Evolutionary conservation across 2,888 invertebrate species (phyloP), one percentile per base, ranked within the genome.

Genomic region (Hyppa rectilinea): DNA sequence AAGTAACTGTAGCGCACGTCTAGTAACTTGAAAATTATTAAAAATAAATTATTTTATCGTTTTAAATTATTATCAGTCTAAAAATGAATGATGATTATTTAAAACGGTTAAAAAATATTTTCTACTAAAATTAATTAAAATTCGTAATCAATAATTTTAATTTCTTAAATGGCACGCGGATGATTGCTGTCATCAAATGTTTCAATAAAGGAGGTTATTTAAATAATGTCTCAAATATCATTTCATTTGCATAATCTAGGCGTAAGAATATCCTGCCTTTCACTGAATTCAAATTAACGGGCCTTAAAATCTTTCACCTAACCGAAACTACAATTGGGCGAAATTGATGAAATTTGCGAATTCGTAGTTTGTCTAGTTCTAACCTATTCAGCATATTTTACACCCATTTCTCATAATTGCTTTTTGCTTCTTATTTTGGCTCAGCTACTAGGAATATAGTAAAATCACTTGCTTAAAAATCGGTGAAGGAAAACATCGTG

Each of bases 231-330:
- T 68, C 53, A 36, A 55, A 66, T 80, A 36, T 62, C 10, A 60
- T 61, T 66, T 75, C 34, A 70, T 80, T 64, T 65, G 61, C 64
- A 69, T 78, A 80, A 69, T 75, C 23, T 61, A 70, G 29, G 59
- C 40, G 34, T 47, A 47, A 29, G 4, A 38, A 61, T 65, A 55
- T 40, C 29, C 36, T 52, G 52, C 38, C 70, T 80, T 75, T 80
- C 76, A 62, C 76, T 55, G 26, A 62, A 40, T 58, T 49, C 23
- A 10, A 49, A 58, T 43, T 58, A 12, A 31, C 23, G 31, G 26
- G 23, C 62, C 36, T 40, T 49, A 34, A 59, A 62, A 72, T 56
- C 26, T 61, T 47, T 40, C 43, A 43, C 23, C 10, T 9, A 38
- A n/a, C 7, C 29, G 23, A 43, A 56, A 45, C 9, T 29, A 47